Evolutionary conservation across 2,888 invertebrate species (phyloP).

Genomic region (Polylopha cassiicola): DNA sequence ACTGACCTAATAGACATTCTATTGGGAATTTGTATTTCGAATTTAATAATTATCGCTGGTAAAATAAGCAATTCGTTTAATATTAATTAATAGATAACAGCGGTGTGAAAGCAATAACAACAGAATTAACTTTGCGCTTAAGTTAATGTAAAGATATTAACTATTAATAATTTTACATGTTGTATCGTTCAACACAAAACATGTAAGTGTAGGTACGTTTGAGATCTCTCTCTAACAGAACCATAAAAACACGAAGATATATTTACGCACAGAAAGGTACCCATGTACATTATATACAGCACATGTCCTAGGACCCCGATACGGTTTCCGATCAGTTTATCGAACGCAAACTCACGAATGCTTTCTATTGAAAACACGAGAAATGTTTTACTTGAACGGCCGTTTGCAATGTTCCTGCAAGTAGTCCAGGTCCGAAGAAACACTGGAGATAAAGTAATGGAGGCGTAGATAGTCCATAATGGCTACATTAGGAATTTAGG

Average conservation of each 20-base stretch:
- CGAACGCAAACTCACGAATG: constrained; percentile 47
- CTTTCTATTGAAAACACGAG: constrained; percentile 62
- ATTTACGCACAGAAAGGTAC: too few species aligned
- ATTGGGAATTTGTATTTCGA: constrained; percentile 33
- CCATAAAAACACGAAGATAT: too few species aligned
- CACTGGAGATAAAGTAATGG: constrained; percentile 32
- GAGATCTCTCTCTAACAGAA: too few species aligned
- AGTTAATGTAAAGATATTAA: too few species aligned
- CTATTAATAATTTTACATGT: too few species aligned
- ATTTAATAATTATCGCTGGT: constrained; percentile 30
- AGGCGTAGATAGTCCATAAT: constrained; percentile 23
- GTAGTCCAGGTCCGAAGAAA: constrained; percentile 32
- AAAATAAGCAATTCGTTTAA: constrained; percentile 15
- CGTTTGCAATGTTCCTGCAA: constrained; percentile 45
- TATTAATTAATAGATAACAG: constrained; percentile 14
- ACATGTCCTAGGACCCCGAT: constrained; percentile 24
- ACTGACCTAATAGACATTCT: constrained; percentile 36
- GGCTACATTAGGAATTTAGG: constrained; percentile 21
- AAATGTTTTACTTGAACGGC: constrained; percentile 69
- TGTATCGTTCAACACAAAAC: constrained; percentile 10
- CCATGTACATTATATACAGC: constrained; percentile 25
- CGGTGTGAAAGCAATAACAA: not conserved
- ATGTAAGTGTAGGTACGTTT: too few species aligned
- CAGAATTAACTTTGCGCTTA: not conserved
- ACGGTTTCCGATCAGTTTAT: constrained; percentile 41